Evolutionary conservation across 2,797 vertebrate genomes (phyloP), one percentile per base, ranked within the genome.

Genomic region (Hydrolagus colliei): DNA sequence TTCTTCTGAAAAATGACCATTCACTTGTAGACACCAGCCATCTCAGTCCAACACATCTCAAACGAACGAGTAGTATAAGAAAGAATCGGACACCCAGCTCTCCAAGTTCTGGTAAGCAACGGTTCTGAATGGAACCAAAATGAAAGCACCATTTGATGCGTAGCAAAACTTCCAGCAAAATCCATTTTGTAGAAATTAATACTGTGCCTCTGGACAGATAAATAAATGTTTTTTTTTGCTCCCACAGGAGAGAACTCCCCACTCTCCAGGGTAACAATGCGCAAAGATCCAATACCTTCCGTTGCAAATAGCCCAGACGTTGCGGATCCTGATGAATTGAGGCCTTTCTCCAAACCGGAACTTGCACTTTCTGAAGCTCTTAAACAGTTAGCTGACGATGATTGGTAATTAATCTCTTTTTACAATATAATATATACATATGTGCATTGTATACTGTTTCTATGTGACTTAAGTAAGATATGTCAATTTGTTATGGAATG

Each of bases 291-390:
- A 85, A 88, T 87, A 2, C 86, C 90, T 0, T 89, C 91, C 1
- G 88, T 91, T 68, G 87, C 87, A 10, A 90, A 87, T 1, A 92
- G 91, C 87, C 91, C 93, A 8, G 93, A 92, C 76, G 78, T 93
- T 18, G 89, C 93, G 14, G 95, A 96, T 86, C 90, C 93, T 0
- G 89, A 90, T 0, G 95, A 96, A 27, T 88, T 95, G 82, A 91
- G 92, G 74, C 95, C 96, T 0, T 95, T 97, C 87, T 91, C 94
- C 59, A 97, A 94, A 86, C 97, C 97, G 0, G 95, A 97, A 62
- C 72, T 90, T 32, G 95, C 92, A 0, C 90, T 99, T 86, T 87
- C 89, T 0, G 95, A 98, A 89, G 96, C 95, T 72, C 92, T 99
- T 78, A 90, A 89, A 18, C 92, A 96, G 78, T 87, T 98, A 86